Base-by-base conservation (phyloP, 2,888 invertebrate species). In the Melieria omissa region DNA sequence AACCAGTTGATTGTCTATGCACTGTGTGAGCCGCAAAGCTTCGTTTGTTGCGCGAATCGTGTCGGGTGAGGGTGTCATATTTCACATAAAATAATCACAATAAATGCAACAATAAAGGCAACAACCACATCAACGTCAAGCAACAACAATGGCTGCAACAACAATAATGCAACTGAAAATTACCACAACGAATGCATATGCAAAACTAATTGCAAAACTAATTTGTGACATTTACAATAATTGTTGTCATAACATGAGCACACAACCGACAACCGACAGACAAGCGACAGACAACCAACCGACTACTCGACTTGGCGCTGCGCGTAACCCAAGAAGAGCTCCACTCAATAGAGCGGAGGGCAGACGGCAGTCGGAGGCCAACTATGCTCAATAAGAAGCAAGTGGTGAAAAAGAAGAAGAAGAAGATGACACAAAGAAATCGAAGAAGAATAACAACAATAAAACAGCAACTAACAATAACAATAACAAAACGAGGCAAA, bases 221-320 rank as follows among this genome's bases (percentile, higher is more conserved):
- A 78, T 78, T 78, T 78, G 77, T 76, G 78, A 78, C 78, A 77
- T 79, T 78, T 77, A 79, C 77, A 79, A 79, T 79, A 79, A 79
- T 79, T 78, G 78, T 78, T 78, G 77, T 77, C 77, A 77, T 76
- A 77, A 79, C 79, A 79, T 79, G 78, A 77, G 77, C 78, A 77
- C 75, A 77, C 55, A 69, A 69, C 69, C 67, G 5, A 58, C 29
- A 12, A 62, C 46, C n/a, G 16, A 62, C 69, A 45, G 54, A 63
- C 45, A 46, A 62, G 54, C 47, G 62, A 58, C 41, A 42, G 29
- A 29, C 62, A 45, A 44, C 74, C 70, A 29, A 29, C 29, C 29
- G 29, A 29, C 29, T 29, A 29, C 29, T 29, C 29, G 29, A 2
- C 29, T 29, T 29, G 29, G 2, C 29, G 29, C 29, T 29, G 29